Conservation (phyloP, 2,113 vertebrate genomes). For the Hemibagrus wyckioides region DNA sequence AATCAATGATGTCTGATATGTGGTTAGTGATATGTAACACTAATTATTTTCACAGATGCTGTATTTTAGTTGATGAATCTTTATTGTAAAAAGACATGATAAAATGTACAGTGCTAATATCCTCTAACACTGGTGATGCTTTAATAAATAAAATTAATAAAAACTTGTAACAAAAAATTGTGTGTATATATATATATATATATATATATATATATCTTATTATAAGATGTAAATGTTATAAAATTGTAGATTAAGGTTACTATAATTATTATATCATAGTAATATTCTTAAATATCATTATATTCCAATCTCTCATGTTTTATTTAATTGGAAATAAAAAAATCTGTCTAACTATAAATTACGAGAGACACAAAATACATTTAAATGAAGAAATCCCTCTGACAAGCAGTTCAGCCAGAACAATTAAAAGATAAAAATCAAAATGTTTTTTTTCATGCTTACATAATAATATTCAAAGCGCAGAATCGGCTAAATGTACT, state of each 20-base stretch:
- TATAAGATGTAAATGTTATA: not conserved
- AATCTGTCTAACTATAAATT: not conserved
- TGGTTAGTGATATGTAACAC: not conserved
- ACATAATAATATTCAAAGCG: not conserved
- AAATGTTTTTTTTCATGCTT: not conserved
- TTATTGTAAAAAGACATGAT: not conserved
- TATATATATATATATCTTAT: not conserved
- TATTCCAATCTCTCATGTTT: not conserved
- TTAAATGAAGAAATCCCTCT: not conserved
- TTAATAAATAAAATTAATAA: too few species aligned
- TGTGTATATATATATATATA: too few species aligned
- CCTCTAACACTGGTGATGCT: not conserved
- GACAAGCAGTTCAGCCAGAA: not conserved
- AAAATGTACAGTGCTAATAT: not conserved
- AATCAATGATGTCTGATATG: not conserved
- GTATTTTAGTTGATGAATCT: not conserved
- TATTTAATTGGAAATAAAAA: not conserved
- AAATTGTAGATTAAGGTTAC: not conserved
- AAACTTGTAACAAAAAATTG: too few species aligned
- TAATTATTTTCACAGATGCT: not conserved
- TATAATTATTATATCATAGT: too few species aligned
- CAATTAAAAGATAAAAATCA: slow-evolving; percentile 18
- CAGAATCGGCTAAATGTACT: not conserved
- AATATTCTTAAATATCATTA: not conserved
- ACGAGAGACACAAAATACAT: too few species aligned